phyloP scores from a whole-genome alignment of 2,797 vertebrate genomes.

The Lerista edwardsae region DNA sequence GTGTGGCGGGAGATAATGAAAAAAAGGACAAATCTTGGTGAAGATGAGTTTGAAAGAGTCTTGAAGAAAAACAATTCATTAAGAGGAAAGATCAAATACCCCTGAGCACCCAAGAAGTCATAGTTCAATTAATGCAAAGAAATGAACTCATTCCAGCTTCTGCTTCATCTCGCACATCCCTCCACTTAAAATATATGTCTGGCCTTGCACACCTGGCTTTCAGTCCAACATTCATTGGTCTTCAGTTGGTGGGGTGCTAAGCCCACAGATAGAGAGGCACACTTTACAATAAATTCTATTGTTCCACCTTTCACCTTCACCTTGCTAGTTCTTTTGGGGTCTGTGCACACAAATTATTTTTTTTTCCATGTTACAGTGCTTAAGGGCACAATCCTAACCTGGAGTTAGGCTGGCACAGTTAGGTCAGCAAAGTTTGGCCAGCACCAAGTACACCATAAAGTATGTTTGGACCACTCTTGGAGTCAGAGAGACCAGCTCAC shows the following conservation, averaged over 20 bases:
- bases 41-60: background rate
- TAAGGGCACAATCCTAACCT: too few relatives aligned
- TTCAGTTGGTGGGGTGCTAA: background rate
- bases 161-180: background rate
- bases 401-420: too few relatives aligned
- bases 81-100: background rate
- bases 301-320: too few relatives aligned
- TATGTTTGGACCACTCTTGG: too few relatives aligned
- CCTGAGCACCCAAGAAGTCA: background rate
- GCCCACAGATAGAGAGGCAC: too few relatives aligned
- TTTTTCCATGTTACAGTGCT: too few relatives aligned
- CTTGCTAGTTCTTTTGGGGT: too few relatives aligned
- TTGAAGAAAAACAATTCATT: background rate
- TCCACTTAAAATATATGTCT: background rate
- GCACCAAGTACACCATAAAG: too few relatives aligned
- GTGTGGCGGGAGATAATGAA: accelerated
- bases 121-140: background rate
- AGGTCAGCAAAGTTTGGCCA: too few relatives aligned
- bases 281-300: too few relatives aligned
- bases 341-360: too few relatives aligned
- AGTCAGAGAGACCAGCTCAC: too few relatives aligned
- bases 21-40: background rate
- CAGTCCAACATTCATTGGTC: background rate
- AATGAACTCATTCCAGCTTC: background rate
- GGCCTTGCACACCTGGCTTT: background rate